phyloP scores from a whole-genome alignment of 2,113 vertebrate genomes.

The Lophius piscatorius region DNA sequence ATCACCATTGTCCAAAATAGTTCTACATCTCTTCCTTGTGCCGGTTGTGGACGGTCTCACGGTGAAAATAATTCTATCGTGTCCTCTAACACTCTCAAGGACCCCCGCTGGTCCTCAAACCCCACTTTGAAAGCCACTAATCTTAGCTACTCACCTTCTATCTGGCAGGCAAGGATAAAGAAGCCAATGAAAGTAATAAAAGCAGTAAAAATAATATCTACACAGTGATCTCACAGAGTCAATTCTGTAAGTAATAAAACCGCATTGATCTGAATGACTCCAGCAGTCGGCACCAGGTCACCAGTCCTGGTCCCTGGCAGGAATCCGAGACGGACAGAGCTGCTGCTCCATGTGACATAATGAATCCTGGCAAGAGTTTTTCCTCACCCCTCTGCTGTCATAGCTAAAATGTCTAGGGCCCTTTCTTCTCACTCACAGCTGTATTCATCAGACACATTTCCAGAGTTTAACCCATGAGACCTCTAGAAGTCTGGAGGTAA shows the following conservation, averaged over 20 bases:
- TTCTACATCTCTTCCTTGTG: too few species aligned
- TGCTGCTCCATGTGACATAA: constrained; percentile 48
- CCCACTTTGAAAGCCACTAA: neutral
- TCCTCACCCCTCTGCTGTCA: constrained; percentile 28
- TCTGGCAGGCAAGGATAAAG: neutral
- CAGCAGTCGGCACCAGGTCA: too few species aligned
- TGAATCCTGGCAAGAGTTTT: constrained; percentile 43
- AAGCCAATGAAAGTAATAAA: constrained; percentile 7
- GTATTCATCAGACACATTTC: constrained; percentile 11
- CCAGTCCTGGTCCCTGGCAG: too few species aligned
- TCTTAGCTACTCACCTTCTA: neutral
- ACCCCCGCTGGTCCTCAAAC: too few species aligned
- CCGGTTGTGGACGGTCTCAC: too few species aligned
- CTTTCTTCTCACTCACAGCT: neutral
- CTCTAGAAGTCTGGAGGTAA: constrained; percentile 14
- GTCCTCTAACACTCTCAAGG: too few species aligned
- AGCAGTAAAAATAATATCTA: neutral
- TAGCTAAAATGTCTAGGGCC: constrained; percentile 15
- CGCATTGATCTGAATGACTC: constrained; percentile 17
- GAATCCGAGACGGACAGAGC: constrained; percentile 28
- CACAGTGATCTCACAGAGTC: neutral
- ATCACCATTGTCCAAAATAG: too few species aligned
- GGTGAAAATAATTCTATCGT: too few species aligned
- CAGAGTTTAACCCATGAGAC: constrained; percentile 12
- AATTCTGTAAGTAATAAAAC: constrained; percentile 2